Base-by-base conservation (phyloP, 2,888 invertebrate genomes). In the Gibbula magus region DNA sequence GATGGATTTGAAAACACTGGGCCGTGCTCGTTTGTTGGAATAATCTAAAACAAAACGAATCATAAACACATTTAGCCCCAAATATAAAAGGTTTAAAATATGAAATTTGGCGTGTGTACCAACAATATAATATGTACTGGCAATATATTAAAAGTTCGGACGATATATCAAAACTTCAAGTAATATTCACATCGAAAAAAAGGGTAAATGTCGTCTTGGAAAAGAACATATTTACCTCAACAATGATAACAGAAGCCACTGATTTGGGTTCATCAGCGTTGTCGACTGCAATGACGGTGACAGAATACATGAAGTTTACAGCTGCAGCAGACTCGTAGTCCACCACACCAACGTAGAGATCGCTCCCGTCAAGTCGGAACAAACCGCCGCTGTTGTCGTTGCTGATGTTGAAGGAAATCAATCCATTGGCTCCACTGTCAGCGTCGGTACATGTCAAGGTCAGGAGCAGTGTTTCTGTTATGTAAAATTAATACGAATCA, bases 331-430 rank as follows among this genome's bases (percentile, higher is more conserved):
- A 25, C 18, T 61, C 61, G 29, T 61, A 61, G 29, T 61, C 61
- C 2, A 61, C 61, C 16, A 61, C 61, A 25, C 29, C 29, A 25
- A 61, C 61, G 29, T 61, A 61, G 10, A 61, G 61, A 13, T 61
- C 25, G 61, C 29, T 32, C 61, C 61, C 61, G 61, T 61, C 61
- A 61, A 61, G 61, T 29, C 61, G 61, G 61, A 61, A 61, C 61
- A 61, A 25, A 16, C 61, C 61, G 16, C 29, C 61, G 61, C 29
- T 61, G 61, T 61, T 61, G 29, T 32, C 61, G 61, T n/a, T 32
- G 61, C 25, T 61, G 61, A 61, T 61, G 61, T 61, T 61, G 61
- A 61, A 61, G 29, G 61, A 25, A 61, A 61, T 29, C 61, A 29
- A 18, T 22, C 61, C 61, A 18, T 61, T 61, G 61, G 16, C 18